These are phyloP conservation scores for Dromaius novaehollandiae DNA, from an alignment of 2,113 vertebrate genomes.

Conservation along the genomic window DNA sequence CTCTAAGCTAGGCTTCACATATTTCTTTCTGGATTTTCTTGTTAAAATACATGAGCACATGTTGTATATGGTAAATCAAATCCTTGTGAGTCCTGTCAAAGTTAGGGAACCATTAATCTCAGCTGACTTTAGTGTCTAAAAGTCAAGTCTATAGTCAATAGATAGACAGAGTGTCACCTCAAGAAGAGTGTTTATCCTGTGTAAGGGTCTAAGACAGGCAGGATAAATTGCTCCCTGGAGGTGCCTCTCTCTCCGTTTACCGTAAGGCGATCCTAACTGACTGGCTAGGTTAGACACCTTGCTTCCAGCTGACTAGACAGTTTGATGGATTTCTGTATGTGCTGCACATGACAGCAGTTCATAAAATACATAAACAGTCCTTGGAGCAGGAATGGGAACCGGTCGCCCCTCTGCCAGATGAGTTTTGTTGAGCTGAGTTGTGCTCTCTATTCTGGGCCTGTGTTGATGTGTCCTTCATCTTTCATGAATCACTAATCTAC, in stretches of 20 bases:
- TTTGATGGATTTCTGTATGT: background rate
- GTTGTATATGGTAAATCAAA: background rate
- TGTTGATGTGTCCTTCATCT: background rate
- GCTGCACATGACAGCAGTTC: background rate
- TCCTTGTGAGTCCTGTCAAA: background rate
- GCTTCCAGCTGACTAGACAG: background rate
- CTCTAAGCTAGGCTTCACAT: background rate
- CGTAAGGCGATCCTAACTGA: background rate
- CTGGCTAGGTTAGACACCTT: background rate
- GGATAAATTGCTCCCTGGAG: background rate
- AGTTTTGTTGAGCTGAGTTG: background rate
- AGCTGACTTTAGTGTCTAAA: background rate
- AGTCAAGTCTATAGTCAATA: background rate
- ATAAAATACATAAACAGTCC: background rate
- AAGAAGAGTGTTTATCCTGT: background rate
- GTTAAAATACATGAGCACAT: background rate
- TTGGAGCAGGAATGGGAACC: background rate
- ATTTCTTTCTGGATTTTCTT: background rate
- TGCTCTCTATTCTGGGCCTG: background rate
- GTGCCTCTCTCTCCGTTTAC: background rate
- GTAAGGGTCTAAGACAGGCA: background rate
- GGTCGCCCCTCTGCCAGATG: background rate
- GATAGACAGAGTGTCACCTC: background rate
- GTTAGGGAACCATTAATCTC: background rate
- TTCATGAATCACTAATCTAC: background rate